These are phyloP conservation scores for Sisyra nigra DNA, from an alignment of 2,888 invertebrate species.

Conservation along the genomic window DNA sequence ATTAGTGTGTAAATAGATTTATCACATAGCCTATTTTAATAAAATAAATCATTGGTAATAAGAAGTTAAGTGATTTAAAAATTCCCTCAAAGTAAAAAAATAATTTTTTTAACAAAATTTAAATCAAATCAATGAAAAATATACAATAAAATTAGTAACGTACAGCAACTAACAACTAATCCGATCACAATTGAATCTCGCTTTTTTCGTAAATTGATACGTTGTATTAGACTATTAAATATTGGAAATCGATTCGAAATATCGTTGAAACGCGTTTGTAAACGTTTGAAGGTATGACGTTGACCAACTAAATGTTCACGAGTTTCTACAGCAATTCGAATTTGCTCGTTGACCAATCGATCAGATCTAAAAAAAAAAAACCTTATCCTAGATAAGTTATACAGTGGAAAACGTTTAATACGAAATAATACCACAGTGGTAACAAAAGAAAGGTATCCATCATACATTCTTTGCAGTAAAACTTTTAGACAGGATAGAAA, in stretches of 20 bases:
- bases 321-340: slow-evolving; percentile 93
- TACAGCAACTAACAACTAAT: slow-evolving; percentile 72
- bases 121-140: slow-evolving; percentile 45
- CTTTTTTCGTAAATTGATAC: slow-evolving; percentile 85
- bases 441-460: too few species aligned
- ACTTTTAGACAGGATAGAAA: too few species aligned
- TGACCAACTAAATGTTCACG: slow-evolving; percentile 85
- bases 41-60: too few species aligned
- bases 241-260: slow-evolving; percentile 78
- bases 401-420: too few species aligned
- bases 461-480: too few species aligned
- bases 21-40: too few species aligned
- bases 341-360: slow-evolving; percentile 88
- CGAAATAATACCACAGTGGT: too few species aligned
- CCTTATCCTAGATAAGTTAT: slow-evolving; percentile 1
- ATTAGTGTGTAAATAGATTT: too few species aligned
- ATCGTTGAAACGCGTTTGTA: slow-evolving; percentile 86
- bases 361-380: slow-evolving; percentile 57
- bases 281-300: slow-evolving; percentile 71
- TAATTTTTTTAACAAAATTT: neutral
- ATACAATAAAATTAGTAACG: slow-evolving; percentile 71
- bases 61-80: too few species aligned
- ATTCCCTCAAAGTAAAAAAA: neutral
- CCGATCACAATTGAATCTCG: slow-evolving; percentile 90
- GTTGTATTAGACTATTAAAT: slow-evolving; percentile 73